These are phyloP conservation scores for Ichneumon xanthorius DNA, from an alignment of 2,888 invertebrate genomes.

Conservation along the genomic window DNA sequence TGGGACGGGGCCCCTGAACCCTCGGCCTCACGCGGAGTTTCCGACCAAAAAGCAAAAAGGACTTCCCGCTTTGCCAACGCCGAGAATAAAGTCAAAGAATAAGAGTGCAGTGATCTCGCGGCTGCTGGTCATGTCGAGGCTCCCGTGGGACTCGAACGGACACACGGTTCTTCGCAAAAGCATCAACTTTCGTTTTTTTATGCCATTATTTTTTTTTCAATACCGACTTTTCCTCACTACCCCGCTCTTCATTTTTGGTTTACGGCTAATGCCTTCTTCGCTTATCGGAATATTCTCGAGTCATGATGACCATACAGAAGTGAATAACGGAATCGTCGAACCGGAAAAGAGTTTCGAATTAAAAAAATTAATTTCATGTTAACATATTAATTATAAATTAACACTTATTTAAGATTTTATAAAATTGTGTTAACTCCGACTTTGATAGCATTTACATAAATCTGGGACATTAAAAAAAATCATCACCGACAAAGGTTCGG, in stretches of 20 bases:
- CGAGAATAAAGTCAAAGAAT: constrained; percentile 65
- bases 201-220: not conserved
- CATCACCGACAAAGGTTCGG: too few relatives aligned
- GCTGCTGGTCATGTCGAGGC: not conserved
- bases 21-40: constrained; percentile 74
- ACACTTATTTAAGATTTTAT: not conserved
- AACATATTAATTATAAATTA: not conserved
- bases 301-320: not conserved
- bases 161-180: not conserved
- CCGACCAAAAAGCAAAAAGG: constrained; percentile 68
- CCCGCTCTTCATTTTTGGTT: not conserved
- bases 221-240: not conserved
- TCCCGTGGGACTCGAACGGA: constrained; percentile 9
- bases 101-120: constrained; percentile 9
- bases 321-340: not conserved
- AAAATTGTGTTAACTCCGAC: not conserved
- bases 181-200: not conserved
- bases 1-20: constrained; percentile 66
- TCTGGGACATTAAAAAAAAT: not conserved
- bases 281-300: not conserved
- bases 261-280: not conserved
- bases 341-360: not conserved
- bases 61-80: constrained; percentile 60
- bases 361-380: not conserved
- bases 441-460: not conserved